phyloP scores from a whole-genome alignment of 2,888 invertebrate species.

The Cartodere bifasciata region DNA sequence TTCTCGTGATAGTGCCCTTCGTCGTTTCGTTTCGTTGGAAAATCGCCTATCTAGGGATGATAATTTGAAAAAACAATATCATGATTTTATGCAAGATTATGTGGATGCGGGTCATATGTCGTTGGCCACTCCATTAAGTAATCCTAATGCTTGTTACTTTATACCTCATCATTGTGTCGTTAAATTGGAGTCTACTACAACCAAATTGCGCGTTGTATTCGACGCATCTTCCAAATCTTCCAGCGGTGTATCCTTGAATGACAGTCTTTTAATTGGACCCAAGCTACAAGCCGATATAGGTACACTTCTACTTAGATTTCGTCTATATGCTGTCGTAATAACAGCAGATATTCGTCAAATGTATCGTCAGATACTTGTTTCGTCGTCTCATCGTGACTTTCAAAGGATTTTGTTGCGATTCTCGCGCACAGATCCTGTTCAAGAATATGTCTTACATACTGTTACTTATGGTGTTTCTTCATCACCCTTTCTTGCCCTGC shows the following conservation, averaged over 20 bases:
- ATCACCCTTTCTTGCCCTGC: conserved; percentile 14
- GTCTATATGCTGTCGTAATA: conserved; percentile 2
- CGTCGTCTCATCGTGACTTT: conserved; percentile 4
- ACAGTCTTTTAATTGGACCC: conserved; percentile 4
- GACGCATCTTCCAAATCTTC: conserved; percentile 7
- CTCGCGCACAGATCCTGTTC: conserved; percentile 8
- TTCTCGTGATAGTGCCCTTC: conserved; percentile 4
- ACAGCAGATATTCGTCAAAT: conserved; percentile 8
- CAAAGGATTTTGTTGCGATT: conserved; percentile 6
- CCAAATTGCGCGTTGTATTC: conserved; percentile 8
- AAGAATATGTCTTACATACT: conserved; percentile 13
- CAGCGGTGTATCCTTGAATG: conserved; percentile 7
- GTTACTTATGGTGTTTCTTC: conserved; percentile 17
- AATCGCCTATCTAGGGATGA: conserved; percentile 1
- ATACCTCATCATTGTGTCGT: conserved; percentile 7
- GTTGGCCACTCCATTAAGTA: background rate
- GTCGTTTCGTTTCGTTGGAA: conserved; percentile 6
- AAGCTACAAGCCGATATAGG: conserved; percentile 6
- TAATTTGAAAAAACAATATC: conserved; percentile 1
- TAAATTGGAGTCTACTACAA: conserved; percentile 3
- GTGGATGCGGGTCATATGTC: conserved; percentile 8
- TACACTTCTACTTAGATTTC: conserved; percentile 4
- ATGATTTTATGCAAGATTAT: conserved; percentile 8
- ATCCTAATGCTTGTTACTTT: background rate
- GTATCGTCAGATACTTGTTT: conserved; percentile 6